Evolutionary conservation across 2,797 vertebrate genomes (phyloP), one percentile per base, ranked within the genome.

Genomic region (Onychomys leucogaster): DNA sequence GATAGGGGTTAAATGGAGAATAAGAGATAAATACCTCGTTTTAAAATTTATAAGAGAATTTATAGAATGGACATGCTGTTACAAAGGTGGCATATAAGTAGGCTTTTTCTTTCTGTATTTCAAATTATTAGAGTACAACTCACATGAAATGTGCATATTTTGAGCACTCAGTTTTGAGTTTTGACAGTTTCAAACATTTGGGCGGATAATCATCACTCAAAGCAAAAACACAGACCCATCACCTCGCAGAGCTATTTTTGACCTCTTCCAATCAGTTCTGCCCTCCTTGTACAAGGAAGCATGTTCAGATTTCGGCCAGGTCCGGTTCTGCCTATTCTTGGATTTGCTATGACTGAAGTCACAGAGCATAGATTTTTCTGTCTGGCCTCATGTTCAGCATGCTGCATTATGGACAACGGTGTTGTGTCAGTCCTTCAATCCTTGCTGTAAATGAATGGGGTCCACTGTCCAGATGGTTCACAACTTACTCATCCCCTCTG

Each of bases 161-260:
- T 83, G 89, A 95, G 69, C 17, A 82, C 75, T 83, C 78, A 76
- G 23, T 86, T 95, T 83, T 71, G 27, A 82, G 46, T 92, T 95
- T 67, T 92, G 90, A 91, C 37, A 78, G 46, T 92, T 95, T 93
- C 94, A 73, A 80, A 41, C 16, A 67, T 10, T 37, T 10, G 63
- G 63, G 46, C 16, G 6, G 37, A n/a, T 65, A 80, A 29, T 41
- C 13, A 3, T 55, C 65, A 84, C 34, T 23, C 43, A 73, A 87
- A 82, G 29, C 29, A 87, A 91, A 91, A 93, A 83, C 27, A 69
- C 0, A 82, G 46, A 23, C 21, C 5, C 13, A 14, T 43, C 41
- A 34, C n/a, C 3, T 34, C 2, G 61, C 46, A 21, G 6, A 89
- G 83, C 37, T 85, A 71, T 59, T 85, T 5, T 17, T 43, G 41